Evolutionary conservation across 1,140 invertebrate species (phyloP), one percentile per base, ranked within the genome.

Genomic region (Cephus cinctus): DNA sequence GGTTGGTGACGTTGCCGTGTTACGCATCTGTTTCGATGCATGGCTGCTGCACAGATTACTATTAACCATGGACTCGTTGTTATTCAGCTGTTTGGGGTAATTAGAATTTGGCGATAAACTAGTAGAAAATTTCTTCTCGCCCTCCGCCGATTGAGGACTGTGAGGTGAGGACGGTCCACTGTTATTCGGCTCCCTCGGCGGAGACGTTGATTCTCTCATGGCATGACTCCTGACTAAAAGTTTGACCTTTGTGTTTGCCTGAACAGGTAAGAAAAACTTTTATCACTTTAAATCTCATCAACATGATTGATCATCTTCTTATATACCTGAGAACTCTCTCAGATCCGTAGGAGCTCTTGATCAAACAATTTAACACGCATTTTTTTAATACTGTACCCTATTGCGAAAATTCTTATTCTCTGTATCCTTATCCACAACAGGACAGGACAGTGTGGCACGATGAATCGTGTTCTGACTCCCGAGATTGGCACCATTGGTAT

Each of bases 211-310:
- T 75, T 94, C 92, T 63, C 88, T 82, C 77, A 94, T 88, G 49
- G 92, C 92, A 80, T 92, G 89, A 61, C 90, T 93, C 63, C 92
- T 83, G 18, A 91, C 88, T 55, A 94, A 77, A 65, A 91, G 81
- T 78, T 93, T 92, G 44, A 86, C 81, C 79, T 90, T 90, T 69
- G 82, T 83, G 65, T 83, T 88, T 55, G 77, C 64, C 81, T 84
- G 52, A 36, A 63, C 57, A 21, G 14, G 4, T 42, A 23, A 23
- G 18, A 25, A 42, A 42, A 30, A 27, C 1, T 30, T 42, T 8
- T 8, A 8, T 38, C 9, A 39, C 12, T 52, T 52, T 19, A 46
- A 41, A 52, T 14, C 9, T 36, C 23, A 50, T 21, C 3, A 39
- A 39, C 16, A 23, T 11, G 1, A 30, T n/a, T 49, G 8, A 43